phyloP scores from a whole-genome alignment of 2,113 vertebrate species.

The Delphinapterus leucas region DNA sequence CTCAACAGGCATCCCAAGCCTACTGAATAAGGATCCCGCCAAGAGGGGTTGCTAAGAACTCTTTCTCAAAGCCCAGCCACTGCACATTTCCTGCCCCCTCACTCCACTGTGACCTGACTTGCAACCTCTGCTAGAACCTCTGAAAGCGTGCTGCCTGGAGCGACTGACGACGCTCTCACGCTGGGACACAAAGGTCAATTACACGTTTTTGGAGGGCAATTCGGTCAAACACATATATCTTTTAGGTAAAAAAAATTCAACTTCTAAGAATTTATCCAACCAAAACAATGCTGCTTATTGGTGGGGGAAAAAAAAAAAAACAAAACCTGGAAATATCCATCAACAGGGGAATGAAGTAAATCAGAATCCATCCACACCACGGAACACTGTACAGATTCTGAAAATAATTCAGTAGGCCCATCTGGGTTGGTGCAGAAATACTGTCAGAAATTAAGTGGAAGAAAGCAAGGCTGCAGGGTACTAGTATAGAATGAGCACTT shows the following conservation, averaged over 20 bases:
- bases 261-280: not conserved
- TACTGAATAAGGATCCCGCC: not conserved
- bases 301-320: no score
- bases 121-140: not conserved
- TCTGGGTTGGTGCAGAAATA: rapidly evolving
- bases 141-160: not conserved
- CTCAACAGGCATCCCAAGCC: not conserved
- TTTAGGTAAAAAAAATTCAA: not conserved
- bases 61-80: not conserved
- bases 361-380: not conserved
- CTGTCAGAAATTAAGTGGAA: rapidly evolving
- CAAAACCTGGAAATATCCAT: not conserved
- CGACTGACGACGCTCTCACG: not conserved
- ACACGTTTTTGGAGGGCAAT: not conserved
- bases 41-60: not conserved
- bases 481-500: rapidly evolving
- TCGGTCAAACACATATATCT: not conserved
- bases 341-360: not conserved
- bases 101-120: not conserved
- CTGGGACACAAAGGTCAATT: not conserved
- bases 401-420: rapidly evolving
- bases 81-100: not conserved
- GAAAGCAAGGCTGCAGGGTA: no score
- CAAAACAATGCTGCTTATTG: not conserved
- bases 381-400: rapidly evolving